Evolutionary conservation across 1,140 invertebrate genomes (phyloP).

Genomic region (Sesamia nonagrioides): DNA sequence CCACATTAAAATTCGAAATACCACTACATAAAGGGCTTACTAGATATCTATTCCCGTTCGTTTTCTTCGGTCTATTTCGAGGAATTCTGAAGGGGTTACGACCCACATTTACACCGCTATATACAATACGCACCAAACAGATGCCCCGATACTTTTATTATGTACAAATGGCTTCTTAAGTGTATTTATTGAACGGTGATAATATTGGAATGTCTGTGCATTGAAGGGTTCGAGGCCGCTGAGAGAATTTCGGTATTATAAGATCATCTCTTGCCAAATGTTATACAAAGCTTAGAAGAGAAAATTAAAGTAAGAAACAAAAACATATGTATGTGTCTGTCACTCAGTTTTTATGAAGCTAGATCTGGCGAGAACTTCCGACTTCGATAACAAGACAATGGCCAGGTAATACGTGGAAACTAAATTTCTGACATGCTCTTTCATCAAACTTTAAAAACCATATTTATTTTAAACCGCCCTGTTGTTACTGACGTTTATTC

Average conservation of each 20-base stretch:
- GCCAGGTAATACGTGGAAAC: neutral
- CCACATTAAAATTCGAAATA: conserved; percentile 2
- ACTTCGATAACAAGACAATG: conserved; percentile 7
- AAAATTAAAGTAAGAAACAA: neutral
- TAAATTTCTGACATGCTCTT: neutral
- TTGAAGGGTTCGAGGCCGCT: conserved; percentile 13
- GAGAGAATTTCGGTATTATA: neutral
- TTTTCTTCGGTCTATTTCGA: conserved; percentile 25
- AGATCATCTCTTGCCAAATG: conserved; percentile 24
- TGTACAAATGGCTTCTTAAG: conserved; percentile 65
- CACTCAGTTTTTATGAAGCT: neutral
- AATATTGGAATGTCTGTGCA: conserved; percentile 34
- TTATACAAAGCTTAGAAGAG: conserved; percentile 18
- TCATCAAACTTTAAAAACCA: neutral
- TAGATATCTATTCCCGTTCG: conserved; percentile 46
- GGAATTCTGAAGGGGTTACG: conserved; percentile 55
- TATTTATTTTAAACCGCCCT: neutral
- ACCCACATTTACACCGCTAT: conserved; percentile 54
- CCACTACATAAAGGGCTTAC: conserved; percentile 5
- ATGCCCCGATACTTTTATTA: conserved; percentile 68
- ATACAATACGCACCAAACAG: conserved; percentile 58
- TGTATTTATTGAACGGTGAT: conserved; percentile 53
- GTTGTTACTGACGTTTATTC: neutral
- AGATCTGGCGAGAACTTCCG: neutral
- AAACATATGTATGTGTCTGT: conserved; percentile 22